Conservation (phyloP, 2,888 invertebrate genomes). For the Salticus scenicus region DNA sequence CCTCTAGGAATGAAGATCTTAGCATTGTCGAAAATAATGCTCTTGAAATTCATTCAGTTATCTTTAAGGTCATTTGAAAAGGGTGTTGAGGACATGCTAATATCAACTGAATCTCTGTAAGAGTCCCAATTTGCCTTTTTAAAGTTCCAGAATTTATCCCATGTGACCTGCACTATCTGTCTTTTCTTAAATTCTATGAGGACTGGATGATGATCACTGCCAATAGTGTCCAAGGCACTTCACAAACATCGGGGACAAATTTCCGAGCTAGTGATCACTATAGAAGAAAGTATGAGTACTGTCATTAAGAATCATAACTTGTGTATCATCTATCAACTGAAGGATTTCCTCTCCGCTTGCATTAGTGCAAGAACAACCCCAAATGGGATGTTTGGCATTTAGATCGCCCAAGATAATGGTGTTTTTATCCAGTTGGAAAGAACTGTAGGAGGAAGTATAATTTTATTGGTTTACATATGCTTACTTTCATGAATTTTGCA, state of each 20-base stretch:
- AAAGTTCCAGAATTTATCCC: neutral
- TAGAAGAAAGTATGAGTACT: neutral
- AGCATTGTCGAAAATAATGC: constrained; percentile 3
- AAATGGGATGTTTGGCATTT: neutral
- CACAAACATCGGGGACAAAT: neutral
- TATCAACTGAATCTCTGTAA: neutral
- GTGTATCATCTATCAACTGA: neutral
- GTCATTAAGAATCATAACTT: neutral
- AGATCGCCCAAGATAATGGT: too few species aligned
- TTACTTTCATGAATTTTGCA: too few species aligned
- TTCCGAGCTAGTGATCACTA: neutral
- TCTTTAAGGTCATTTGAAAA: neutral
- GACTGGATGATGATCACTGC: neutral
- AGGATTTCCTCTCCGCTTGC: neutral
- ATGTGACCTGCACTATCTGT: neutral
- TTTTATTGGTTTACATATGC: too few species aligned
- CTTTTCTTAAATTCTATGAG: neutral
- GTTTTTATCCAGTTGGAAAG: too few species aligned
- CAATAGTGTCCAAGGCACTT: neutral
- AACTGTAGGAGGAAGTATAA: too few species aligned
- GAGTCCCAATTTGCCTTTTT: neutral
- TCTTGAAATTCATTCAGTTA: constrained; percentile 13
- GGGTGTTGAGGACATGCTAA: neutral
- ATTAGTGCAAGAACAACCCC: neutral
- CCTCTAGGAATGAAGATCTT: constrained; percentile 22